Base-by-base conservation (phyloP, 2,797 vertebrate species). In the Sylvia borin region DNA sequence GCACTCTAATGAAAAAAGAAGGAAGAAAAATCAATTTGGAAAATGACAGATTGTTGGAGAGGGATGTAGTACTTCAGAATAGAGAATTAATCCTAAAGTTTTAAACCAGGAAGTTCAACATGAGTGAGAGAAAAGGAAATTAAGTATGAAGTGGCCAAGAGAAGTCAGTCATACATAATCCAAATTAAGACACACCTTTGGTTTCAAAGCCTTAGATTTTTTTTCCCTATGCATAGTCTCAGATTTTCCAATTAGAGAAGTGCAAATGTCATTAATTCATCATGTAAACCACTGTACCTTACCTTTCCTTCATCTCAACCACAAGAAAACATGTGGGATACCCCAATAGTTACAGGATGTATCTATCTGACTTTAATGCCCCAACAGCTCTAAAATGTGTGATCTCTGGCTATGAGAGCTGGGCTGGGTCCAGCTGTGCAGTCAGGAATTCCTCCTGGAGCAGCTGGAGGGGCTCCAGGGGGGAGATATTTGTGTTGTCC, bases 201-300 rank as follows among this genome's bases (percentile, higher is more conserved):
- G 57, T 74, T 83, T 85, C 26, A 38, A 75, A 75, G n/a, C 38
- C 47, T 81, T 78, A 43, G 38, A 71, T 26, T n/a, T 51, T 34
- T 54, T 67, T 64, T 61, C 51, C 55, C 36, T 58, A 19, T 32
- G 16, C 34, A 57, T 7, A 60, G 34, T 68, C 29, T 70, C 70
- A 86, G 36, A 48, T 66, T 70, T 90, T 86, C 40, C 43, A 86
- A 3, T 55, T 78, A 54, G 31, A 88, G 42, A 92, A 78, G 22
- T 27, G 10, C 26, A 84, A 88, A 73, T 31, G 11, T 45, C 61
- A 55, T 65, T 42, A 65, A 55, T 65, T 74, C 20, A n/a, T 31
- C 50, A 61, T 3, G 21, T 13, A 43, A 86, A 86, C 43, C 45
- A 31, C 42, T 36, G 21, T 60, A 47, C 79, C 43, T 48, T 58